Evolutionary conservation across 2,888 invertebrate genomes (phyloP).

Genomic region (Noctua pronuba): DNA sequence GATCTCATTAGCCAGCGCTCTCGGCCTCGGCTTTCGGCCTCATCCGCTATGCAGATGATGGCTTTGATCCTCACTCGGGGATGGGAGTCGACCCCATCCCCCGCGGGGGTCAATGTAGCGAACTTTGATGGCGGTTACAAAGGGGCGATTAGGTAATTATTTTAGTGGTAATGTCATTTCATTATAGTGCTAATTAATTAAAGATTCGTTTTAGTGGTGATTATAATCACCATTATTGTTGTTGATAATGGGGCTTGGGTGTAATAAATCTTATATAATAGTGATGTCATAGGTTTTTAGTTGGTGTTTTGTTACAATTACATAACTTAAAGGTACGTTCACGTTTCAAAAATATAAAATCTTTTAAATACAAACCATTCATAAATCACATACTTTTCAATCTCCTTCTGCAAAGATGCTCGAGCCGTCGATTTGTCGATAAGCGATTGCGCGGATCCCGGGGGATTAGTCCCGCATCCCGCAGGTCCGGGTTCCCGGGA

Average conservation of each 20-base stretch:
- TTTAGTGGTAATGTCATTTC: constrained; percentile 17
- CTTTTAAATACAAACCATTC: constrained; percentile 3
- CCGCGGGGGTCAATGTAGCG: constrained; percentile 57
- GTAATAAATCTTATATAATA: not conserved
- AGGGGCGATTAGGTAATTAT: constrained; percentile 46
- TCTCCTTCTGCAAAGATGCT: constrained; percentile 41
- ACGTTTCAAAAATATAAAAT: constrained; percentile 8
- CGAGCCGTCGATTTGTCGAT: constrained; percentile 67
- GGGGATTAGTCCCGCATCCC: constrained; percentile 63
- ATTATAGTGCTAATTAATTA: constrained; percentile 42
- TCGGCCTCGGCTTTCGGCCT: constrained; percentile 61
- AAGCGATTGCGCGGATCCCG: constrained; percentile 63
- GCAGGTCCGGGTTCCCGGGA: constrained; percentile 24
- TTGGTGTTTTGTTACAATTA: not conserved
- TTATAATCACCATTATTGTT: constrained; percentile 11
- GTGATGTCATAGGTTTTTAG: not conserved
- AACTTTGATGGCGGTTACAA: constrained; percentile 65
- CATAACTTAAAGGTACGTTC: not conserved
- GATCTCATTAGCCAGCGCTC: constrained; percentile 66
- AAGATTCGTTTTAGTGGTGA: constrained; percentile 13
- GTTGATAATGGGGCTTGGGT: not conserved
- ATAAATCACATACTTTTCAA: constrained; percentile 53
- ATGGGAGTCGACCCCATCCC: constrained; percentile 11
- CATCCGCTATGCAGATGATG: constrained; percentile 76
- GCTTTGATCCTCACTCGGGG: constrained; percentile 56